Evolutionary conservation across 2,888 invertebrate genomes (phyloP).

Genomic region (Dorcus hopei): DNA sequence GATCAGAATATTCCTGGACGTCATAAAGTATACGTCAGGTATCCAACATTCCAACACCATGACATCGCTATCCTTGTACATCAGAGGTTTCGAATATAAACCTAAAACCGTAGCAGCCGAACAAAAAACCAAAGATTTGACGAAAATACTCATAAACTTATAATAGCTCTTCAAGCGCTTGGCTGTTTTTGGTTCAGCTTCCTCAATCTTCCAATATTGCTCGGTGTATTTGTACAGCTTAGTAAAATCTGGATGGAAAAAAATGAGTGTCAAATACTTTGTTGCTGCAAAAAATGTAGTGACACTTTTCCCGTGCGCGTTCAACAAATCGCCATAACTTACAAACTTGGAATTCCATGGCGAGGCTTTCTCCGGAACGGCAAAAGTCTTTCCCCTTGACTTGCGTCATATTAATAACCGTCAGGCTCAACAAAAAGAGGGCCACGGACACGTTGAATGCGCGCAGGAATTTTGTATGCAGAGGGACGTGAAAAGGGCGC

Average conservation of each 20-base stretch:
- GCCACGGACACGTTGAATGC: too few relatives aligned
- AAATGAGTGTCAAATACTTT: constrained; percentile 1
- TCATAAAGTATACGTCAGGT: background rate
- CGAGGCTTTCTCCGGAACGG: too few relatives aligned
- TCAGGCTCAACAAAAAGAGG: too few relatives aligned
- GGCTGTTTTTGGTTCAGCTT: background rate
- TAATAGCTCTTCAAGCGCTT: background rate
- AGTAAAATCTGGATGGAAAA: background rate
- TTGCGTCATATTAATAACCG: too few relatives aligned
- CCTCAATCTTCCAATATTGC: background rate
- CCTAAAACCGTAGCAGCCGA: background rate
- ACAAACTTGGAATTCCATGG: background rate
- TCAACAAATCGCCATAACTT: background rate
- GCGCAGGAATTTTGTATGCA: too few relatives aligned
- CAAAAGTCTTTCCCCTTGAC: too few relatives aligned
- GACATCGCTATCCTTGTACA: background rate
- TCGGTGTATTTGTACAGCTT: background rate
- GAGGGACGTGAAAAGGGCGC: too few relatives aligned
- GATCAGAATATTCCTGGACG: background rate
- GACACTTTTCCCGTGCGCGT: background rate
- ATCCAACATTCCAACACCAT: constrained; percentile 8
- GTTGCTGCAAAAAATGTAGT: background rate
- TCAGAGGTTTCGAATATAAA: constrained; percentile 3
- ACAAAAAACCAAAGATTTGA: background rate
- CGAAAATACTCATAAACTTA: background rate